Conservation (phyloP, 2,797 vertebrate species). For the Erethizon dorsatum region DNA sequence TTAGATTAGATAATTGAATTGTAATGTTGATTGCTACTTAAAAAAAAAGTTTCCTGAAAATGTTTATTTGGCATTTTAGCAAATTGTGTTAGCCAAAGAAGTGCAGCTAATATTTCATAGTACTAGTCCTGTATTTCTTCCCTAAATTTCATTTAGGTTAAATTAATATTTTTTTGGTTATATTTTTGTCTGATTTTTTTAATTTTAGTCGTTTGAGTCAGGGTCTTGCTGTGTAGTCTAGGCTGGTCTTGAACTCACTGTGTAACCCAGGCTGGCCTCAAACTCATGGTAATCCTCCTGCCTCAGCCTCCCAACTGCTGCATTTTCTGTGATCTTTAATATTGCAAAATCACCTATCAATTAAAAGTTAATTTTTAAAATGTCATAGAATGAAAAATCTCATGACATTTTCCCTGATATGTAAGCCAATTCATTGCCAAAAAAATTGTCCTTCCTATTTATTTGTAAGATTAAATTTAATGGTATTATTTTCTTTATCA, state of each 20-base stretch:
- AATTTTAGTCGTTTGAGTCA: not conserved
- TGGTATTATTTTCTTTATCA: conserved; percentile 71
- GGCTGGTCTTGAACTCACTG: too few species aligned
- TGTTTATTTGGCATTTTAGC: conserved; percentile 87
- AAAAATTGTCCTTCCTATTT: conserved; percentile 51
- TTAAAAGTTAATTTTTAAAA: conserved; percentile 67
- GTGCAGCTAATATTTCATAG: conserved; percentile 79
- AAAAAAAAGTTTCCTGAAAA: conserved; percentile 90
- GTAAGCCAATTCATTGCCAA: conserved; percentile 61
- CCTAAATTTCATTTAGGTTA: conserved; percentile 77
- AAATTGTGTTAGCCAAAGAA: conserved; percentile 87
- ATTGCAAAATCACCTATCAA: conserved; percentile 3
- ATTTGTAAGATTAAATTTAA: conserved; percentile 74
- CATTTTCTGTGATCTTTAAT: too few species aligned
- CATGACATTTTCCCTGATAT: conserved; percentile 43
- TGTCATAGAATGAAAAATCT: conserved; percentile 51
- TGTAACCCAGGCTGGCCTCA: too few species aligned
- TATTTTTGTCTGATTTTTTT: conserved; percentile 79
- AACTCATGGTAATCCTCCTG: too few species aligned
- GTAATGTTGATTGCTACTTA: conserved; percentile 90
- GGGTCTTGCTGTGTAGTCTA: too few species aligned
- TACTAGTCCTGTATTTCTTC: conserved; percentile 83
- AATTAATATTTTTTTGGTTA: conserved; percentile 43
- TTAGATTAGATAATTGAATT: conserved; percentile 89
- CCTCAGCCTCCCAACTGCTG: too few species aligned